Base-by-base conservation (phyloP, 2,888 invertebrate genomes). In the Catocala nupta region DNA sequence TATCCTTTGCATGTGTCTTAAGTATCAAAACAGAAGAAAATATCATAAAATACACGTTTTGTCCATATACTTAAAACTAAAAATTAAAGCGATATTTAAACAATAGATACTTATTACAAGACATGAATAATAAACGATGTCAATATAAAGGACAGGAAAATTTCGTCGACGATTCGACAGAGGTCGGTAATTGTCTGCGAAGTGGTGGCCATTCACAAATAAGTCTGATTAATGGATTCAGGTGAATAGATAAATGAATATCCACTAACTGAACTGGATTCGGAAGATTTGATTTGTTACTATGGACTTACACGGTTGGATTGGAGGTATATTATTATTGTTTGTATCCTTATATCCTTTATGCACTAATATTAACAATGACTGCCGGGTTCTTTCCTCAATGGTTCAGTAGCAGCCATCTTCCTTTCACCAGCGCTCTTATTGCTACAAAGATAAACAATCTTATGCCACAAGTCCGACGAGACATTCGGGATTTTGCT, bases 191-290 rank as follows among this genome's bases (percentile, higher is more conserved):
- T 69, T 68, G 68, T 63, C 68, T 57, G 52, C 33, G 39, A 61
- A 66, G 56, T 63, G 60, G 42, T 48, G 55, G 36, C 56, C 51
- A 48, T 52, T 50, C 59, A 63, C 51, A 68, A 75, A 63, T 64
- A 63, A 65, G 55, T 25, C 54, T 65, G 61, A 76, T 78, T 76
- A 78, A 76, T 76, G 71, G 71, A 47, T 44, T 48, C 11, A 12
- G 47, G 45, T 52, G 45, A 52, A 62, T 53, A 64, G 65, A 76
- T 63, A 70, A 75, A 78, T 76, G 64, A 66, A 50, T 51, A 48
- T 13, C 47, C 36, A 51, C 48, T 54, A 8, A 52, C 48, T 16
- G 16, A 55, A 55, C 39, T 43, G 36, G 10, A 55, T 49, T 25
- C 25, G 47, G 55, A 9, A 48, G 42, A 45, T 45, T 36, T 51